Evolutionary conservation across 2,888 invertebrate species (phyloP).

Genomic region (Congeria kusceri): DNA sequence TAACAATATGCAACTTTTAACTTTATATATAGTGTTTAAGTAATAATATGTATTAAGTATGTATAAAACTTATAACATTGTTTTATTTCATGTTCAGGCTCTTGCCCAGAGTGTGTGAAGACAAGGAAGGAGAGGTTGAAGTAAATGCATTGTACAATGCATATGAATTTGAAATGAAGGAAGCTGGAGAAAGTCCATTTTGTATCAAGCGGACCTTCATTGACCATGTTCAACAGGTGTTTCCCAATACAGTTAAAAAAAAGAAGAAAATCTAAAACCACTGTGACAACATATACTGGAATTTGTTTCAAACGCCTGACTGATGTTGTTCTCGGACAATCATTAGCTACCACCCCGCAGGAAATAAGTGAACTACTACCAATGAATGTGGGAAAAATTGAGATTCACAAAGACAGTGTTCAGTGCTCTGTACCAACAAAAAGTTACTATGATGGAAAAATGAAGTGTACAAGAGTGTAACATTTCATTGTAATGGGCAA

Average conservation of each 20-base stretch:
- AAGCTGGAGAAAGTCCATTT: not conserved
- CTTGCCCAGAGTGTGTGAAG: slow-evolving; percentile 10
- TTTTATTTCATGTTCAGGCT: slow-evolving; percentile 31
- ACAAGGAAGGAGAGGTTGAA: not conserved
- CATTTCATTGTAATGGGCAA: slow-evolving; percentile 1
- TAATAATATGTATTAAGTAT: no score
- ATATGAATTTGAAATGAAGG: slow-evolving; percentile 21
- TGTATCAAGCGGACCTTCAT: not conserved
- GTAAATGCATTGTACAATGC: slow-evolving; percentile 19
- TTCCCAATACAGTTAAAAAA: slow-evolving; percentile 11
- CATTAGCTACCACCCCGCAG: not conserved
- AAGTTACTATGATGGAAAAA: slow-evolving; percentile 12
- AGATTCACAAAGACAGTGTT: slow-evolving; percentile 3
- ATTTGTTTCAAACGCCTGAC: slow-evolving; percentile 2
- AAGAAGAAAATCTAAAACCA: slow-evolving; percentile 4
- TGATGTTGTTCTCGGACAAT: no score
- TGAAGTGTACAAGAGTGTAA: slow-evolving; percentile 15
- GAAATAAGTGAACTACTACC: not conserved
- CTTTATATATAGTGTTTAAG: no score
- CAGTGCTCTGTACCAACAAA: slow-evolving; percentile 9
- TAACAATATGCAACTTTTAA: no score
- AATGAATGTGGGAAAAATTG: not conserved
- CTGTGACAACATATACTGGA: slow-evolving; percentile 18
- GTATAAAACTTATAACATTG: no score
- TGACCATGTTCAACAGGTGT: slow-evolving; percentile 19